Percentiles rank a stretch among this genome's conserved stretches.
phyloP scores from a whole-genome alignment of 2,113 vertebrate genomes.

The Mola mola region DNA sequence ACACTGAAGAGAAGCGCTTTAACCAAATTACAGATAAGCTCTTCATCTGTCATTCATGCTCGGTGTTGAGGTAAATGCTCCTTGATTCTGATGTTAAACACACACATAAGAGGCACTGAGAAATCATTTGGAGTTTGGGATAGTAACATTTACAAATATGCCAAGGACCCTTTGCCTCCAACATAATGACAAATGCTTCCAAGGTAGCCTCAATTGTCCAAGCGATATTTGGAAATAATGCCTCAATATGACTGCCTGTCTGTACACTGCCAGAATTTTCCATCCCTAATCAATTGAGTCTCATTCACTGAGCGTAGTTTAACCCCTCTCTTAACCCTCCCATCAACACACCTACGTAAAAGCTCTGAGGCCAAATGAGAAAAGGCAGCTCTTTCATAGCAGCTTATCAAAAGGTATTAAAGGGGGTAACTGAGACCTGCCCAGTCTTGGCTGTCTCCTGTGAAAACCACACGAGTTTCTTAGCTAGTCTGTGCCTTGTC shows the following conservation, averaged over 20 bases:
- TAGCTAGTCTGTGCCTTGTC: slow-evolving; percentile 39
- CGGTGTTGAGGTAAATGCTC: slow-evolving; percentile 65
- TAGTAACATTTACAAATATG: slow-evolving; percentile 58
- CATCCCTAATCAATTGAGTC: slow-evolving; percentile 67
- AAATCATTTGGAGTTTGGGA: slow-evolving; percentile 54
- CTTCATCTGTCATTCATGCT: slow-evolving; percentile 77
- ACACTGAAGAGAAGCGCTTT: slow-evolving; percentile 77
- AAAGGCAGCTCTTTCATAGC: slow-evolving; percentile 72
- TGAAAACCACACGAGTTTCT: slow-evolving; percentile 52
- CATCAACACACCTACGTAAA: slow-evolving; percentile 70
- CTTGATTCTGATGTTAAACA: slow-evolving; percentile 60
- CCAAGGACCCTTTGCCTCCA: slow-evolving; percentile 40
- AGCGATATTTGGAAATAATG: slow-evolving; percentile 30
- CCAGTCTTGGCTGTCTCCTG: slow-evolving; percentile 59
- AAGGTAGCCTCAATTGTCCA: slow-evolving; percentile 17
- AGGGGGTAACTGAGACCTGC: slow-evolving; percentile 63
- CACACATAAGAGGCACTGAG: slow-evolving; percentile 25
- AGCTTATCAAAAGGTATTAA: slow-evolving; percentile 76
- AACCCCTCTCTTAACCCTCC: slow-evolving; percentile 61
- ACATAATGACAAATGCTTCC: slow-evolving; percentile 56
- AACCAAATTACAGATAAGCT: slow-evolving; percentile 84
- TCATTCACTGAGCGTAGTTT: slow-evolving; percentile 53
- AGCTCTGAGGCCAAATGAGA: slow-evolving; percentile 54
- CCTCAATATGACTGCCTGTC: slow-evolving; percentile 34
- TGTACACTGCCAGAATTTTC: slow-evolving; percentile 37